Percentiles rank a stretch among this genome's conserved stretches.
These are phyloP conservation scores for Volucella inflata DNA, from an alignment of 2,888 invertebrate genomes.

Conservation along the genomic window DNA sequence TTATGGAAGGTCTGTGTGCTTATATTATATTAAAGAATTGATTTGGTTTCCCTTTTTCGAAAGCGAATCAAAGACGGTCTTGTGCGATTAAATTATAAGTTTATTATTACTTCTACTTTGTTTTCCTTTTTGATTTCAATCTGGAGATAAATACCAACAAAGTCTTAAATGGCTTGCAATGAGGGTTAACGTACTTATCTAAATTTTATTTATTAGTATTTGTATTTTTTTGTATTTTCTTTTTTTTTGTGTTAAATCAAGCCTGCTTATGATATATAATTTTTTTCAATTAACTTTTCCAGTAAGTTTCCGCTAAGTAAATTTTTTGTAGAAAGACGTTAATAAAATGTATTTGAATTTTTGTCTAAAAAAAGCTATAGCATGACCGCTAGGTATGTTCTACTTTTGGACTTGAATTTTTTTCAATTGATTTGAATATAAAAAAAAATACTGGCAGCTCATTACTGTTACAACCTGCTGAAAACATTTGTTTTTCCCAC, in stretches of 20 bases:
- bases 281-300: not conserved
- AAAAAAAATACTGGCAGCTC: not conserved
- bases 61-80: conserved; percentile 51
- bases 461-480: not conserved
- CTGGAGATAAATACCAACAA: conserved; percentile 3
- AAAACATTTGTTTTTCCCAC: not conserved
- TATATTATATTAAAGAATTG: conserved; percentile 39
- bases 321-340: not conserved
- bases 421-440: too few species aligned
- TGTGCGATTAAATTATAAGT: conserved; percentile 60
- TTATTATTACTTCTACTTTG: conserved; percentile 8
- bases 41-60: conserved; percentile 25
- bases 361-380: too few species aligned
- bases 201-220: not conserved
- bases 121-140: conserved; percentile 23
- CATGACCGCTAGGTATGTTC: too few species aligned
- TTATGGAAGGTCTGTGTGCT: conserved; percentile 54
- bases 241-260: conserved; percentile 4
- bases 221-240: not conserved
- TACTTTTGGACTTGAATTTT: too few species aligned
- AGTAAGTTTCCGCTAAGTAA: conserved; percentile 1
- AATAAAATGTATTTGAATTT: too few species aligned
- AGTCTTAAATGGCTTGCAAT: conserved; percentile 3
- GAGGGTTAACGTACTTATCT: too few species aligned
- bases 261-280: not conserved